Evolutionary conservation across 2,113 vertebrate species (phyloP).

Genomic region (Gallinago media): DNA sequence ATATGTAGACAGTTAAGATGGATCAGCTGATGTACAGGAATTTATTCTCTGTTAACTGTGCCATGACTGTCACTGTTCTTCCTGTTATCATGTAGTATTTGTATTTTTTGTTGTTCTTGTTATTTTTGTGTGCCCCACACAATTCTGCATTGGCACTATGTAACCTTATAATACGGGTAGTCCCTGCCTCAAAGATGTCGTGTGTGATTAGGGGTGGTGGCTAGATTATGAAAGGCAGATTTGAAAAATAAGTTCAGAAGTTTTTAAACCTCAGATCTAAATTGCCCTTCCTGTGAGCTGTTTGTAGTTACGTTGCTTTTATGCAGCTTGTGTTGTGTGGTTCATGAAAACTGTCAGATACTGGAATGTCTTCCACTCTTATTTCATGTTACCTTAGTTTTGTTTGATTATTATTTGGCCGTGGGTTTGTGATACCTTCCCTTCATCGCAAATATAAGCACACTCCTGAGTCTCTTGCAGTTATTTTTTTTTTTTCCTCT

Average conservation of each 20-base stretch:
- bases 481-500: neutral
- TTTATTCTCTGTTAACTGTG: neutral
- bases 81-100: neutral
- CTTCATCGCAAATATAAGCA: neutral
- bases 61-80: neutral
- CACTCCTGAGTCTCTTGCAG: neutral
- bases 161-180: neutral
- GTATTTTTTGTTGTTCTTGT: neutral
- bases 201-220: neutral
- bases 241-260: neutral
- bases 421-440: neutral
- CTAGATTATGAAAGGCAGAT: neutral
- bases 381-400: neutral
- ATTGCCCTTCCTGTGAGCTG: neutral
- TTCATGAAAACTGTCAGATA: neutral
- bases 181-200: neutral
- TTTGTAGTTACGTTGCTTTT: neutral
- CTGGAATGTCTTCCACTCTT: neutral
- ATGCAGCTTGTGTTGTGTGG: neutral
- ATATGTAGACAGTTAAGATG: neutral
- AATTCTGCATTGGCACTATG: accelerated
- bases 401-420: neutral
- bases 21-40: neutral
- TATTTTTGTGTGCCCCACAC: neutral
- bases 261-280: neutral